Conservation (phyloP, 2,888 invertebrate species). For the Euplagia quadripunctaria region DNA sequence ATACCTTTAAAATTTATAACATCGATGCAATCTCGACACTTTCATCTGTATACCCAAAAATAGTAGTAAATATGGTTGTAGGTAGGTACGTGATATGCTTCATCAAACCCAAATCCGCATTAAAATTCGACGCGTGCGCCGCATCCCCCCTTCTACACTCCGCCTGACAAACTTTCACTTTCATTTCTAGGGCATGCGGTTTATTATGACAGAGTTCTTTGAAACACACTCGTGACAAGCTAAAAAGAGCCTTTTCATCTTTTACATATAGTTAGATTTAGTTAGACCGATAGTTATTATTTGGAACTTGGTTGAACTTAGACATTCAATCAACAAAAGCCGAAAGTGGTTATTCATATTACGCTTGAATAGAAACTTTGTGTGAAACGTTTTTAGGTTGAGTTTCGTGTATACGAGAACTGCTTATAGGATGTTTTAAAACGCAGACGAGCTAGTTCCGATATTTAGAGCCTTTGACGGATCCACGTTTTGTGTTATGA, state of each 20-base stretch:
- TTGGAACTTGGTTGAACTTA: slow-evolving; percentile 64
- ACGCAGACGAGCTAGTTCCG: slow-evolving; percentile 64
- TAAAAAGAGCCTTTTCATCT: slow-evolving; percentile 35
- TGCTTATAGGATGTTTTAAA: slow-evolving; percentile 53
- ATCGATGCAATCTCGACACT: slow-evolving; percentile 52
- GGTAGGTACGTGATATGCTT: slow-evolving; percentile 67
- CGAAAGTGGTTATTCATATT: slow-evolving; percentile 63
- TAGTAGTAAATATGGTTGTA: slow-evolving; percentile 55
- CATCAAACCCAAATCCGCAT: slow-evolving; percentile 81
- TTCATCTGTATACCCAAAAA: slow-evolving; percentile 66
- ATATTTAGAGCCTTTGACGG: slow-evolving; percentile 85
- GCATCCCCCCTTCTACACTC: slow-evolving; percentile 59
- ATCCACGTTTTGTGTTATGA: slow-evolving; percentile 80
- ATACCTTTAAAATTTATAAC: neutral
- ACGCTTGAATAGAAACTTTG: slow-evolving; percentile 39
- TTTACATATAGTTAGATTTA: slow-evolving; percentile 32
- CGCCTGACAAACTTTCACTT: slow-evolving; percentile 83
- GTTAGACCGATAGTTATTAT: neutral
- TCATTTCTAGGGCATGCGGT: slow-evolving; percentile 82
- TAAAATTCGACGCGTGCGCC: slow-evolving; percentile 78
- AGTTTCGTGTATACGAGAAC: slow-evolving; percentile 14
- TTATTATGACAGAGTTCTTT: slow-evolving; percentile 58
- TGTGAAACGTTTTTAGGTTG: slow-evolving; percentile 33
- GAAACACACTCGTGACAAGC: neutral
- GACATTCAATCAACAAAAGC: slow-evolving; percentile 61